Base-by-base conservation (phyloP, 1,140 invertebrate species). In the Zeugodacus cucurbitae region DNA sequence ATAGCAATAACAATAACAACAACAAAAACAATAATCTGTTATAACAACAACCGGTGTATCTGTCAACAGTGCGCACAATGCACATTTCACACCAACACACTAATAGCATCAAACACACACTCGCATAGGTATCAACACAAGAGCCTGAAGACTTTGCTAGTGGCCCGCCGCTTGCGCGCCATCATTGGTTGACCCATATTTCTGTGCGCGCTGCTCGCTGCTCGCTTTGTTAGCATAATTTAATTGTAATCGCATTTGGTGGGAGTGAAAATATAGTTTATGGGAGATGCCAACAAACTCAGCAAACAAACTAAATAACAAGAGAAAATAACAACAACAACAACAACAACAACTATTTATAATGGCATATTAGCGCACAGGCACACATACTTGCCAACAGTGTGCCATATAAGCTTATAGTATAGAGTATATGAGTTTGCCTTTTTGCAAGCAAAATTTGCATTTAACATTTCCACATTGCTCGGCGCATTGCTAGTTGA, bases 261-360 rank as follows among this genome's bases (percentile, higher is more conserved):
- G 37, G 74, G 74, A 82, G 74, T 82, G 74, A 82, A 82, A 82
- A 82, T 82, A 82, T 82, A 82, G 74, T 82, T 82, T 82, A 82
- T 82, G 74, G 74, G 74, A 82, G 74, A 82, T 82, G 74, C 74
- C 74, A 82, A 37, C 74, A 82, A 82, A 82, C 74, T 48, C 22
- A n/a, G 6, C 34, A 41, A 26, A 62, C 58, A n/a, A 62, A 62
- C n/a, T 62, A 54, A n/a, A 62, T 62, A 62, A 62, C 58, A 62
- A 22, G n/a, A 22, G 58, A 59, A 59, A 59, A 59, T 59, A 17
- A 67, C 8, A 67, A 29, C 58, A 62, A 62, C 58, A 62, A 62
- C 58, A 67, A 67, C 58, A 59, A 59, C 0, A 59, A 17, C 10
- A 14, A 54, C 48, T 54, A 54, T 17, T 54, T 54, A 54, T 54